These are phyloP conservation scores for Lissocephala sabroskyi DNA, from an alignment of 2,888 invertebrate genomes.

Conservation along the genomic window DNA sequence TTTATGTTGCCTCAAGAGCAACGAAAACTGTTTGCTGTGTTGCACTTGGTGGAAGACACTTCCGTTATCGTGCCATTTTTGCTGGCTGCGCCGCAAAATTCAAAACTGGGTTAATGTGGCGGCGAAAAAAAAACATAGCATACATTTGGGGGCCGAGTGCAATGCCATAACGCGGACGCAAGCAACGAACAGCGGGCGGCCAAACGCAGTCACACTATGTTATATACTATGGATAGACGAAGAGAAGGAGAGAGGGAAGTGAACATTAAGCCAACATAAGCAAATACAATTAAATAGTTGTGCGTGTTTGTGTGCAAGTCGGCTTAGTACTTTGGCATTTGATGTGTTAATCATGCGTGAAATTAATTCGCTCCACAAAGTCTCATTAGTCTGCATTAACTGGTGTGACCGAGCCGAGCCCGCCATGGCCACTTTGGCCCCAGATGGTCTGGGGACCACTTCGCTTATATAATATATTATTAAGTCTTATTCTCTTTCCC, in stretches of 20 bases:
- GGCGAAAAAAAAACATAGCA: conserved; percentile 22
- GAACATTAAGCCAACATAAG: too few relatives aligned
- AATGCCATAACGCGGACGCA: neutral
- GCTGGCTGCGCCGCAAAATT: conserved; percentile 5
- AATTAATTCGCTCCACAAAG: conserved; percentile 67
- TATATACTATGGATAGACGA: too few relatives aligned
- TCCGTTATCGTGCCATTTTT: conserved; percentile 36
- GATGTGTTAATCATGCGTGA: conserved; percentile 69
- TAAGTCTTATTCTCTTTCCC: neutral
- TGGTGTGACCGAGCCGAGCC: conserved; percentile 55
- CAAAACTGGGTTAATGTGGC: conserved; percentile 54
- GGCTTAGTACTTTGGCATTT: conserved; percentile 33
- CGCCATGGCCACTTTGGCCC: conserved; percentile 29
- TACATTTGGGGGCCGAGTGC: conserved; percentile 12
- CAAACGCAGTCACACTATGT: too few relatives aligned
- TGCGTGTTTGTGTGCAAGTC: neutral
- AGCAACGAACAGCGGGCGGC: too few relatives aligned
- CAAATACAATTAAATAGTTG: too few relatives aligned
- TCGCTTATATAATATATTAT: too few relatives aligned
- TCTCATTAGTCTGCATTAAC: conserved; percentile 68
- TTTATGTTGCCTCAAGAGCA: conserved; percentile 27
- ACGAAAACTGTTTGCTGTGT: conserved; percentile 36
- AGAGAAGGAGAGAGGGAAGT: too few relatives aligned
- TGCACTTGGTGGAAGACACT: conserved; percentile 40
- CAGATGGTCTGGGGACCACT: too few relatives aligned